phyloP scores from a whole-genome alignment of 2,113 vertebrate genomes.

The Anarhynchus alexandrinus region DNA sequence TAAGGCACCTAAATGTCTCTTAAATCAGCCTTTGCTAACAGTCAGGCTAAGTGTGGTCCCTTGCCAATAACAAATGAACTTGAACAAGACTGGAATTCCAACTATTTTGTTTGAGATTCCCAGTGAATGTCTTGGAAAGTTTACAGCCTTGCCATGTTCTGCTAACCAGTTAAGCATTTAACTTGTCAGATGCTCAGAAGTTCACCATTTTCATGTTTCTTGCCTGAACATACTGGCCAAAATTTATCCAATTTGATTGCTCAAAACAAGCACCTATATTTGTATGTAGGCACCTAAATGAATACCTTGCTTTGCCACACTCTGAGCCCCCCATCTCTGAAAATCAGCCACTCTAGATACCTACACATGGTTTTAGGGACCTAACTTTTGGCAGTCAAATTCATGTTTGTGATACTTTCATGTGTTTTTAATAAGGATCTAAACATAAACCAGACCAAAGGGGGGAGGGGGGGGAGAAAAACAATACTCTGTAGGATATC shows the following conservation, averaged over 20 bases:
- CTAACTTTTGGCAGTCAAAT: not conserved
- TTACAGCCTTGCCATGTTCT: not conserved
- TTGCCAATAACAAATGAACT: not conserved
- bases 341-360: not conserved
- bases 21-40: not conserved
- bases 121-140: not conserved
- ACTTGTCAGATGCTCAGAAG: not conserved
- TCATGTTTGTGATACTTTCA: conserved; percentile 10
- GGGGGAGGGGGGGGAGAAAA: not conserved
- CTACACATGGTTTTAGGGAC: not conserved
- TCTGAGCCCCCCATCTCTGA: not conserved
- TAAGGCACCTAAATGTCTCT: not conserved
- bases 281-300: not conserved
- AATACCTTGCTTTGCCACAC: not conserved
- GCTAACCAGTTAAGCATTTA: not conserved
- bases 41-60: not conserved
- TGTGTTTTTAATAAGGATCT: conserved; percentile 34
- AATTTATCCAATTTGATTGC: not conserved
- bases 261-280: not conserved
- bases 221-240: not conserved
- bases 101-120: not conserved
- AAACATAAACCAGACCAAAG: conserved; percentile 35
- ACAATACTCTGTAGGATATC: not conserved
- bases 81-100: conserved; percentile 9
- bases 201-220: not conserved